Evolutionary conservation across 2,888 invertebrate species (phyloP), one percentile per base, ranked within the genome.

Genomic region (Teleiodes luculella): DNA sequence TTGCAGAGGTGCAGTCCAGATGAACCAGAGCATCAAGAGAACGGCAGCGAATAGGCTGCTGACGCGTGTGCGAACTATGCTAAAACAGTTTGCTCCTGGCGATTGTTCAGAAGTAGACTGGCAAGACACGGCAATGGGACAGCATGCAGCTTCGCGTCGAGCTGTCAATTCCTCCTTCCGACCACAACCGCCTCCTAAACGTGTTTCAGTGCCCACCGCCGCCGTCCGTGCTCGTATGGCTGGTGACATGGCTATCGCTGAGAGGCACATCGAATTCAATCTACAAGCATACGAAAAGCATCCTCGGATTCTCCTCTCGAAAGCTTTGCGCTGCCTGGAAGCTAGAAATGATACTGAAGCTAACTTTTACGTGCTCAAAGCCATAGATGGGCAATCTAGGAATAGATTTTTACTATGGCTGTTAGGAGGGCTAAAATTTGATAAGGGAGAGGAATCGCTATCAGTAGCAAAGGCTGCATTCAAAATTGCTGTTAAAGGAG

Each of bases 81-180:
- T 88, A 0, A 86, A 80, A 64, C 81, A 80, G 57, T 89, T 86
- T 64, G 58, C 79, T 1, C 80, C 84, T 3, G 79, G 74, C 0
- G 71, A 79, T 7, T 78, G 77, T 63, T 76, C 82, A 1, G 60
- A 67, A 13, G 56, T 83, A 28, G 80, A 83, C 36, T 86, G 79
- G 76, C 83, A 87, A 60, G 84, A 88, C 54, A 80, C 68, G 16
- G 80, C 88, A 8, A 81, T 84, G 28, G 67, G 76, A 8, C 89
- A 89, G 63, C 88, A 89, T 57, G 74, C 80, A 30, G 80, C 87
- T 6, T 64, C 77, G 53, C 75, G 86, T 55, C 78, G 80, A 11
- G 87, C 88, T 10, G 86, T 89, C 1, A 78, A 81, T 11, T 72
- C 84, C 39, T 88, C 89, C 0, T 89, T 89, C 67, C 79, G 76